Base-by-base conservation (phyloP, 2,113 vertebrate genomes). In the Cyphomyrus discorhynchus region DNA sequence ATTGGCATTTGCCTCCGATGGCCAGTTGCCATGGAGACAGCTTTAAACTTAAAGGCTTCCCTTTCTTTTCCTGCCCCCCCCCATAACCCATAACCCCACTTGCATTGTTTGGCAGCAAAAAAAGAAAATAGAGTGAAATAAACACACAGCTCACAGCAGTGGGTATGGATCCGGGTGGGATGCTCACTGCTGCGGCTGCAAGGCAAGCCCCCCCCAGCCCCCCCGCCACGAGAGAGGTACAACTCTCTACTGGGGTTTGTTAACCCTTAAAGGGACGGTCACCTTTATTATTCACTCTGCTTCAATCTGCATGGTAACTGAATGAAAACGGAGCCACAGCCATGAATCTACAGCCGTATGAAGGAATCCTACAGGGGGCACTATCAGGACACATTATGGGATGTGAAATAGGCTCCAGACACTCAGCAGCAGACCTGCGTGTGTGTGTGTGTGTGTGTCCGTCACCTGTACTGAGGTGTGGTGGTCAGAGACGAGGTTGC, bases 11-110 rank as follows among this genome's bases (percentile, higher is more conserved):
- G 24, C 62, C 83, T 90, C 88, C 53, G 27, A 88, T 56, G 87
- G 70, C 45, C 39, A 39, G 90, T 92, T 91, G 89, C 91, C 87
- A 92, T 89, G 90, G 90, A 74, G 47, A 91, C 82, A n/a, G n/a
- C 66, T 89, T 89, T 50, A 89, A 42, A 89, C 62, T 47, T 50
- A 86, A 89, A 89, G 74, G 62, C 21, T 89, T 89, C 66, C 80
- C 39, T 83, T 46, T 46, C 19, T 83, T 86, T 86, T 31, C 21
- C 31, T 87, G 80, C 49, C 17, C 52, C 52, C 85, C 52, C 52
- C 83, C 56, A 88, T 91, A 86, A 91, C 88, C 88, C 88, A 87
- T 82, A 89, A 87, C 85, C 85, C 88, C 82, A 45, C 70, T 88
- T 74, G 86, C 42, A 56, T 88, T 56, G 52, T 74, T 90, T 88